A percentile compares a stretch with the other conserved stretches of the same genome.
phyloP scores from a whole-genome alignment of 2,888 invertebrate genomes.

The Scrobipalpa costella region DNA sequence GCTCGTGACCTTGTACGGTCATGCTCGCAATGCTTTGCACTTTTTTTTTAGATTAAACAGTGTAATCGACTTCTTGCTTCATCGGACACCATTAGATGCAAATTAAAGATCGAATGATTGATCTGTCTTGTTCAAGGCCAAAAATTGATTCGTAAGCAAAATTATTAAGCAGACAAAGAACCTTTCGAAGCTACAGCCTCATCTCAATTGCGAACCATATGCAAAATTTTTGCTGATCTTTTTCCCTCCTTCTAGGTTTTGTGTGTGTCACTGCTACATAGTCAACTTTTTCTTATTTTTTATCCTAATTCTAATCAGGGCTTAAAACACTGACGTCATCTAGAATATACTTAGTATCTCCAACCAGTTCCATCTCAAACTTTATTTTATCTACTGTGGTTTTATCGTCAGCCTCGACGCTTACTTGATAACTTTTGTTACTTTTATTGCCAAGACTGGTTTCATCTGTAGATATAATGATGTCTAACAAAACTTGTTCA shows the following conservation, averaged over 20 bases:
- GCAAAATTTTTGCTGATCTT: not conserved
- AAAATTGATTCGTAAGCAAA: not conserved
- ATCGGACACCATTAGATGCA: conserved; percentile 56
- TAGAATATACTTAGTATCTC: conserved; percentile 10
- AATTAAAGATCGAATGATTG: conserved; percentile 56
- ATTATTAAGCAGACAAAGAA: not conserved
- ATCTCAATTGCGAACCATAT: too few species aligned
- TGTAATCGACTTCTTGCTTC: conserved; percentile 47
- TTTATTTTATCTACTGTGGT: conserved; percentile 32
- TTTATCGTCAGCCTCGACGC: conserved; percentile 1
- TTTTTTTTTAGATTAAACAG: conserved; percentile 5
- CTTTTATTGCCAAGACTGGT: conserved; percentile 37
- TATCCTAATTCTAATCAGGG: not conserved
- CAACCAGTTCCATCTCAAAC: conserved; percentile 35
- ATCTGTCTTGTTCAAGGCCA: conserved; percentile 38
- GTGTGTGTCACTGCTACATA: not conserved
- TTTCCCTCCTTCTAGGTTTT: not conserved
- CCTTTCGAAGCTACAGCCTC: too few species aligned
- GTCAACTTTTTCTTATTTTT: conserved; percentile 1
- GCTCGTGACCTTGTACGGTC: conserved; percentile 15
- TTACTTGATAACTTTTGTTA: conserved; percentile 27
- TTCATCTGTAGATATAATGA: conserved; percentile 37
- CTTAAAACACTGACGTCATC: conserved; percentile 24
- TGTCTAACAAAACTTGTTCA: conserved; percentile 15
- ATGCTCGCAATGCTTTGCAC: not conserved